Percentiles rank a stretch among this genome's conserved stretches.
Conservation (phyloP, 2,888 invertebrate genomes). For the Aphodius sticticus region DNA sequence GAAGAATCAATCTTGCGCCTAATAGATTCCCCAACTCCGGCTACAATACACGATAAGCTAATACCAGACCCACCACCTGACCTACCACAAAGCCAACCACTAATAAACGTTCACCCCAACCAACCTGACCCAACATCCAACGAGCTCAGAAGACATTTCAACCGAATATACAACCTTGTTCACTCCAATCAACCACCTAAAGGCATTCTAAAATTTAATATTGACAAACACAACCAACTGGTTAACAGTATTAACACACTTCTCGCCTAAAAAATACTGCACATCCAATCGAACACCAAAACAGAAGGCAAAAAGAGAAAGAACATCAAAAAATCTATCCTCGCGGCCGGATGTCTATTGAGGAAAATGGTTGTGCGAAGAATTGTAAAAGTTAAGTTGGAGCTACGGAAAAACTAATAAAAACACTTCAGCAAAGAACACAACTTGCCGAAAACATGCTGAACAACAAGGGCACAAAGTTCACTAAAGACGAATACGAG, state of each 20-base stretch:
- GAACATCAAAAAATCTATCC: constrained; percentile 1
- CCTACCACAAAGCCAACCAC: not conserved
- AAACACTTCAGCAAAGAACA: not conserved
- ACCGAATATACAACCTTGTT: constrained; percentile 7
- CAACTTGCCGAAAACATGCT: not conserved
- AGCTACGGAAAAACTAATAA: not conserved
- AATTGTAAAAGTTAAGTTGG: not conserved
- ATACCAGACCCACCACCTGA: not conserved
- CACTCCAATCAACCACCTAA: not conserved
- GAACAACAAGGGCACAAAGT: not conserved
- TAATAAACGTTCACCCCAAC: no score
- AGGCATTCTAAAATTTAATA: not conserved
- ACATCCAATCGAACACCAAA: not conserved
- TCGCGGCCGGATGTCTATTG: not conserved
- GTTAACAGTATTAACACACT: not conserved
- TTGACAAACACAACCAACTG: not conserved
- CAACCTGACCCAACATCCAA: no score
- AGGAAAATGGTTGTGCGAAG: not conserved
- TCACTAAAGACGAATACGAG: not conserved
- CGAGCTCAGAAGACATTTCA: not conserved
- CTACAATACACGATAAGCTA: not conserved
- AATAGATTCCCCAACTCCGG: not conserved
- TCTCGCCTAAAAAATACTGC: not conserved
- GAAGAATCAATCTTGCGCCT: not conserved
- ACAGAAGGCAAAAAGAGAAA: not conserved